Conservation (phyloP, 92 coral and sea anemone genomes). For the Parazoanthus darwini region DNA sequence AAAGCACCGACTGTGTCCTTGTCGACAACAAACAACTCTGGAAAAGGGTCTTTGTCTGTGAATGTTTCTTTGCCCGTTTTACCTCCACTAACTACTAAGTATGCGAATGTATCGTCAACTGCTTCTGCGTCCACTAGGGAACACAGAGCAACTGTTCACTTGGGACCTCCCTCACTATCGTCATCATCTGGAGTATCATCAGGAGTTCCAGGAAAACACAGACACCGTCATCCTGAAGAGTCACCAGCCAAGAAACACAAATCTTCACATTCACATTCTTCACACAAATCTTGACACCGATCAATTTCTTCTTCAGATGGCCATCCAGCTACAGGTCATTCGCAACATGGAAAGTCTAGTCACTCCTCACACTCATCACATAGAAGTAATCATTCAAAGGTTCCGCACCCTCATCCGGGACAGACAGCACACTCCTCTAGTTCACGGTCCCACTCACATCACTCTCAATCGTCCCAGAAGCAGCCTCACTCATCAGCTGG, state of each 20-base stretch:
- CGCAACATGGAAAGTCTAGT: constrained; percentile 52
- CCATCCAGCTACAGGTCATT: constrained; percentile 40
- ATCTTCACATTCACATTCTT: constrained; percentile 68
- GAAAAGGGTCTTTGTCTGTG: constrained; percentile 71
- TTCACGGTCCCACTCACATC: constrained; percentile 52
- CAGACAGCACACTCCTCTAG: constrained; percentile 47
- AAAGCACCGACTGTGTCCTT: constrained; percentile 69
- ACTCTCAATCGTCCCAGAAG: constrained; percentile 58
- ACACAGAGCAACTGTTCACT: constrained; percentile 59
- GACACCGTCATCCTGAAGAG: constrained; percentile 75
- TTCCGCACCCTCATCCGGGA: constrained; percentile 53
- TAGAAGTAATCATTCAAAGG: constrained; percentile 57
- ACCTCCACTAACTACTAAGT: constrained; percentile 90
- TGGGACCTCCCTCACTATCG: constrained; percentile 48
- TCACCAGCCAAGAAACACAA: constrained; percentile 86
- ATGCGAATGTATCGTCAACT: constrained; percentile 73
- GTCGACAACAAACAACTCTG: constrained; percentile 78
- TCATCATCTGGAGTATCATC: constrained; percentile 47
- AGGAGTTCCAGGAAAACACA: constrained; percentile 64
- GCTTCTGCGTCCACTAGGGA: constrained; percentile 64
- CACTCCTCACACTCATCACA: constrained; percentile 69
- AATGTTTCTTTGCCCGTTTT: constrained; percentile 76
- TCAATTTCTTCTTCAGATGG: constrained; percentile 57
- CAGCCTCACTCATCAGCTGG: constrained; percentile 65
- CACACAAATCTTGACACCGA: constrained; percentile 50